Percentiles rank a stretch among this genome's conserved stretches.
Conservation (phyloP, 2,113 vertebrate species). For the Sarotherodon lohbergeri region DNA sequence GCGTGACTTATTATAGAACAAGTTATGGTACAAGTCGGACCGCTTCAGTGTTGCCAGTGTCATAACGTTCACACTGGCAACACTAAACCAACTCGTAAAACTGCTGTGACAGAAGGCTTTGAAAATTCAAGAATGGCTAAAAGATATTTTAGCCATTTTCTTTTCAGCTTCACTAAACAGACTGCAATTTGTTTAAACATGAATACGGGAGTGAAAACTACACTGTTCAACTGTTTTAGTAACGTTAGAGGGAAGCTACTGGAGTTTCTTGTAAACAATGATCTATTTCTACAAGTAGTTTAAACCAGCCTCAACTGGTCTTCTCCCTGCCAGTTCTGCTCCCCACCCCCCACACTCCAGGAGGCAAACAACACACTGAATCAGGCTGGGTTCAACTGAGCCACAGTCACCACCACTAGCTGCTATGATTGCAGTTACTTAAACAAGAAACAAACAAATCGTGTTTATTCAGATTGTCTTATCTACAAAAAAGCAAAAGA, state of each 20-base stretch:
- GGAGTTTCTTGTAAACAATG: not conserved
- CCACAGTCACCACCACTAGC: not conserved
- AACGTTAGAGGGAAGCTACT: not conserved
- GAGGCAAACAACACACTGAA: not conserved
- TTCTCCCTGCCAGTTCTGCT: not conserved
- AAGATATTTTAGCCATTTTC: not conserved
- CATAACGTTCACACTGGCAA: not conserved
- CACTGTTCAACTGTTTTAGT: not conserved
- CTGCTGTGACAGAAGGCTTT: not conserved
- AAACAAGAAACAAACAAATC: not conserved
- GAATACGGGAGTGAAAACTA: not conserved
- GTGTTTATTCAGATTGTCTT: not conserved
- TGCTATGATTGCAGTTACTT: not conserved
- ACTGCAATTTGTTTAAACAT: not conserved
- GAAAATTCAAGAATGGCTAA: not conserved
- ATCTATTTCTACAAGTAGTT: not conserved
- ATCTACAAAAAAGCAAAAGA: not conserved
- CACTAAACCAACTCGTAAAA: not conserved
- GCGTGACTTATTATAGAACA: not conserved
- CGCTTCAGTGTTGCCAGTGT: not conserved
- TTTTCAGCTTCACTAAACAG: not conserved
- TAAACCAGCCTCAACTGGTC: not conserved
- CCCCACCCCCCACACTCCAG: not conserved
- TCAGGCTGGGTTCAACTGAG: not conserved
- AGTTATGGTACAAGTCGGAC: not conserved